Conservation (phyloP, 2,888 invertebrate genomes). For the Sarcophaga variegata region DNA sequence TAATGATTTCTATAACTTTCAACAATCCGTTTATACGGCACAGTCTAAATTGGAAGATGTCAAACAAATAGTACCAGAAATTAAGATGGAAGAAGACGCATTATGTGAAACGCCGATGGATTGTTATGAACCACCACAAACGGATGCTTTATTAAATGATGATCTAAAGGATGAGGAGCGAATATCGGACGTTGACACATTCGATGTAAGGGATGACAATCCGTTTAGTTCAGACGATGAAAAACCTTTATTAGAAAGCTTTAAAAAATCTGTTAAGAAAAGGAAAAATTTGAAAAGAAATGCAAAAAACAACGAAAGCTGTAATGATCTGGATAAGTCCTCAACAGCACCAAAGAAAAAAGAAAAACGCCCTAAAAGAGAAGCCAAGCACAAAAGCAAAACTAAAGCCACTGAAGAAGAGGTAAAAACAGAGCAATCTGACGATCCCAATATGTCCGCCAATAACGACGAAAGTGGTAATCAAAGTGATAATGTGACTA, state of each 20-base stretch:
- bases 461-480: conserved; percentile 23
- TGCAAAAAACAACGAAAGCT: conserved; percentile 59
- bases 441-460: background rate
- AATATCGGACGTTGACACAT: conserved; percentile 42
- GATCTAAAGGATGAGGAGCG: conserved; percentile 56
- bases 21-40: conserved; percentile 45
- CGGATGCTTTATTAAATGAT: conserved; percentile 14
- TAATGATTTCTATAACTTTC: conserved; percentile 54
- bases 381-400: conserved; percentile 19
- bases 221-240: conserved; percentile 69
- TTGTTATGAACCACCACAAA: conserved; percentile 1
- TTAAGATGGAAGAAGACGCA: conserved; percentile 50
- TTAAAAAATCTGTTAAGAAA: conserved; percentile 50
- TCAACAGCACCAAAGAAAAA: background rate
- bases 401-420: background rate
- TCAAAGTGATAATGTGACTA: conserved; percentile 24
- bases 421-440: background rate
- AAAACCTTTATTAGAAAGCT: conserved; percentile 66
- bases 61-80: conserved; percentile 49
- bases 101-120: conserved; percentile 11
- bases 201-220: conserved; percentile 36
- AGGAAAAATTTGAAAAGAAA: conserved; percentile 37
- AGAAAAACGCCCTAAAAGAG: conserved; percentile 27
- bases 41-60: conserved; percentile 53
- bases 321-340: conserved; percentile 20